These are phyloP conservation scores for Scaeva pyrastri DNA, from an alignment of 2,888 invertebrate species.

Conservation along the genomic window DNA sequence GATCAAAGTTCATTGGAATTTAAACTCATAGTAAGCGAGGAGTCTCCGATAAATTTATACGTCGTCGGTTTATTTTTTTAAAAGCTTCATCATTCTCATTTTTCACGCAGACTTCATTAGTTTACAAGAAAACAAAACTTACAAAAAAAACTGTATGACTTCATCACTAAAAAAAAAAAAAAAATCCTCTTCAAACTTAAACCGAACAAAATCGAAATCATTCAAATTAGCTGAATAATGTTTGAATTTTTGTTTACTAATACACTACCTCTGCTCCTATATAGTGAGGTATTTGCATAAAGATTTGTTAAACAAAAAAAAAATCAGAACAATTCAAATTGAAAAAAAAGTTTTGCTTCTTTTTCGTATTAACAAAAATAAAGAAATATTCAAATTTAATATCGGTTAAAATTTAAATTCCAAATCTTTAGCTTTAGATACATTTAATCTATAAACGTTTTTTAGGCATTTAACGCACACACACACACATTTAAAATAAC, in stretches of 20 bases:
- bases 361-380: not conserved
- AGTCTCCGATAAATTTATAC: too few relatives aligned
- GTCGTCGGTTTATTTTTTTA: too few relatives aligned
- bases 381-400: not conserved
- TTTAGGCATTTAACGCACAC: not conserved
- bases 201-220: too few relatives aligned
- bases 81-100: too few relatives aligned
- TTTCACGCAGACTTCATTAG: too few relatives aligned
- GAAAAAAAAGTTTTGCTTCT: not conserved
- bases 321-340: constrained; percentile 3
- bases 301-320: not conserved
- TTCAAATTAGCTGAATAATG: too few relatives aligned
- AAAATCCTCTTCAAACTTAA: too few relatives aligned
- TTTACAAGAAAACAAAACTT: too few relatives aligned
- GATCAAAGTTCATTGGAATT: too few relatives aligned
- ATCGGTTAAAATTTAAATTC: not conserved
- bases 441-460: not conserved
- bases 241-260: not conserved
- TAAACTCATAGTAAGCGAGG: too few relatives aligned
- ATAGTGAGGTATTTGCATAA: constrained; percentile 11
- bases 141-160: too few relatives aligned
- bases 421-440: not conserved
- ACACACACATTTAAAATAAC: not conserved
- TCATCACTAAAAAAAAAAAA: too few relatives aligned
- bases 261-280: not conserved